Evolutionary conservation across 2,797 vertebrate genomes (phyloP), one percentile per base, ranked within the genome.

Genomic region (Martes flavigula): DNA sequence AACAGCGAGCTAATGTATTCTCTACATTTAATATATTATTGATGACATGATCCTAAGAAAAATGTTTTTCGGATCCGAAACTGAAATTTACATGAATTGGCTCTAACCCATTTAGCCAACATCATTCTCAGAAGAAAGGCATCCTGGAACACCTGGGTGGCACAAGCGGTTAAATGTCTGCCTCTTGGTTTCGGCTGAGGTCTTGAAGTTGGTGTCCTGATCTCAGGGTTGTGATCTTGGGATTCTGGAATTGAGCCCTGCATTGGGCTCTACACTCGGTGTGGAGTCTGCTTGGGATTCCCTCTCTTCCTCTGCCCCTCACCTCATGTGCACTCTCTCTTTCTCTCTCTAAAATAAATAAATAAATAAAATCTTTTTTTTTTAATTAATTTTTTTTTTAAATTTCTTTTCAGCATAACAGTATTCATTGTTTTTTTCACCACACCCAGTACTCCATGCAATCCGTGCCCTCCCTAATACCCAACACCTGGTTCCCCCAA

Each of bases 111-210:
- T n/a, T 58, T 20, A 90, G 25, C 46, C 3, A 27, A 18, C 32
- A 51, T 75, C 27, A 43, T 60, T 58, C 48, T 91, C 68, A 77
- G 40, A 77, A 77, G 15, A 43, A 66, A 73, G 30, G 25, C 14
- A 84, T 32, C 66, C 46, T 38, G 2, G 66, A n/a, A 9, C 17
- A 4, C 46, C 56, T 4, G 18, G n/a, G n/a, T 20, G n/a, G 66
- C 8, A 0, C 18, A 17, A n/a, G n/a, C 4, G 0, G 8, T 68
- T 68, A 68, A 35, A 20, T 2, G 2, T 35, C n/a, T 10, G 17
- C 11, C 8, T 35, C 66, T 35, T 21, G 66, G 66, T 68, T 35
- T 35, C 0, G 1, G 66, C 66, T 35, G 66, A 68, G n/a, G 66
- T 68, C n/a, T 10, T 68, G n/a, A 68, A 35, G 18, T 68, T 20